Percentiles rank a stretch among this genome's conserved stretches.
These are phyloP conservation scores for Callopanchax toddi DNA, from an alignment of 2,113 vertebrate species.

Conservation along the genomic window DNA sequence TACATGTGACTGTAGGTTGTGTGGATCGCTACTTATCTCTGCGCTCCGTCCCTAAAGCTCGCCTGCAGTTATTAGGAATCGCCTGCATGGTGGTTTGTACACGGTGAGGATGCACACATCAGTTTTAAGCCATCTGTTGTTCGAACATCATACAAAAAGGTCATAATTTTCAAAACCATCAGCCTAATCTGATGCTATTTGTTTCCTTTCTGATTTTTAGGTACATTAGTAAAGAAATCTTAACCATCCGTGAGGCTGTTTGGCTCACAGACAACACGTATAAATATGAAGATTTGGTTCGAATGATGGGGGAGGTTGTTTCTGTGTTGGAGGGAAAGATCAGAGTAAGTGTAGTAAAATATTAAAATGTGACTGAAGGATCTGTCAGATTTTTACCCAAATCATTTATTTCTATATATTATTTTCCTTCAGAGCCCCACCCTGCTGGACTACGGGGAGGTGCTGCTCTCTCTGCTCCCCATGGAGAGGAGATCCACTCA, in stretches of 20 bases:
- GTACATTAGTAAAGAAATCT: slow-evolving; percentile 94
- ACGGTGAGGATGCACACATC: slow-evolving; percentile 85
- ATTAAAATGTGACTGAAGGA: neutral
- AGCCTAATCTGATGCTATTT: neutral
- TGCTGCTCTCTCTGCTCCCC: slow-evolving; percentile 82
- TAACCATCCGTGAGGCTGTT: slow-evolving; percentile 96
- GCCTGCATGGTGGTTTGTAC: slow-evolving; percentile 99
- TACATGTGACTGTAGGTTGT: slow-evolving; percentile 92
- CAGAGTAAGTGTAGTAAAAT: slow-evolving; percentile 78
- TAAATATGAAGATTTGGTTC: slow-evolving; percentile 96
- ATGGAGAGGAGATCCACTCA: slow-evolving; percentile 84
- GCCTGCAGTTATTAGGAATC: slow-evolving; percentile 93
- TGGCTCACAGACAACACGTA: slow-evolving; percentile 99
- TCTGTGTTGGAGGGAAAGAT: slow-evolving; percentile 93
- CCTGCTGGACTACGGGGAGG: slow-evolving; percentile 92
- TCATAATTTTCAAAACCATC: no score
- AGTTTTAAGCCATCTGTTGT: no score
- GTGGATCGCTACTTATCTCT: slow-evolving; percentile 92
- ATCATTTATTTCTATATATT: neutral
- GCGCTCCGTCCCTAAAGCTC: slow-evolving; percentile 86
- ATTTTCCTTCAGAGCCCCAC: slow-evolving; percentile 84
- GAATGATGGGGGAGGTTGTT: slow-evolving; percentile 98
- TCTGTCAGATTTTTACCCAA: neutral
- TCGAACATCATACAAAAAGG: no score
- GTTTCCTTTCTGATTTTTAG: slow-evolving; percentile 33